Evolutionary conservation across 2,113 vertebrate genomes (phyloP), one percentile per base, ranked within the genome.

Genomic region (Gallinago undulata): DNA sequence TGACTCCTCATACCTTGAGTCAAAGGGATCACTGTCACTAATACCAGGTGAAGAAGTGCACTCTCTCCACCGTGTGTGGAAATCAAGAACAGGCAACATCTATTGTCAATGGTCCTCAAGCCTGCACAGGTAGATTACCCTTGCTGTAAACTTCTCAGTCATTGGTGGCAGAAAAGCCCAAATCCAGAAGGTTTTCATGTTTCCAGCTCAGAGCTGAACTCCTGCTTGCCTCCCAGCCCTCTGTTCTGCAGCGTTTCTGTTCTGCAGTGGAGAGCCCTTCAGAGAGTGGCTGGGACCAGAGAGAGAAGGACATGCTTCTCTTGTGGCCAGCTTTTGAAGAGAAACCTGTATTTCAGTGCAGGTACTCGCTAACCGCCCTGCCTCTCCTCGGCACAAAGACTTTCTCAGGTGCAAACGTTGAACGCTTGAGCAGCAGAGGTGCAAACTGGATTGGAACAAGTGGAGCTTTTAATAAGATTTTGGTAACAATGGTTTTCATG

Each of bases 401-500:
- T 94, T 67, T 16, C 0, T 10, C 28, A 82, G 69, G 78, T 81
- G n/a, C 86, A 84, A 45, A 59, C 2, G 0, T 19, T 43, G 90
- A 87, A 63, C 0, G 9, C 66, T 89, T 84, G 89, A 95, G 84
- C 64, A 55, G 84, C 6, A 0, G 73, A 93, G 80, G 87, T 82
- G 69, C 64, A 93, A 87, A 92, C 93, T 66, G 41, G 77, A 48
- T 59, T 22, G 1, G 64, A 91, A 62, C 88, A 89, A 94, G 75
- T 64, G 89, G 89, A 88, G 89, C 91, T 92, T 96, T 97, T 95
- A 97, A 96, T 96, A 97, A 95, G 94, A 93, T 96, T 96, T 96
- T 95, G 87, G 90, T 90, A 95, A 85, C 84, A 80, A 90, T 63
- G 55, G 59, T 83, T 95, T 94, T 95, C 90, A 91, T 92, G 84